Base-by-base conservation (phyloP, 1,140 invertebrate genomes). In the Tyrophagus putrescentiae region DNA sequence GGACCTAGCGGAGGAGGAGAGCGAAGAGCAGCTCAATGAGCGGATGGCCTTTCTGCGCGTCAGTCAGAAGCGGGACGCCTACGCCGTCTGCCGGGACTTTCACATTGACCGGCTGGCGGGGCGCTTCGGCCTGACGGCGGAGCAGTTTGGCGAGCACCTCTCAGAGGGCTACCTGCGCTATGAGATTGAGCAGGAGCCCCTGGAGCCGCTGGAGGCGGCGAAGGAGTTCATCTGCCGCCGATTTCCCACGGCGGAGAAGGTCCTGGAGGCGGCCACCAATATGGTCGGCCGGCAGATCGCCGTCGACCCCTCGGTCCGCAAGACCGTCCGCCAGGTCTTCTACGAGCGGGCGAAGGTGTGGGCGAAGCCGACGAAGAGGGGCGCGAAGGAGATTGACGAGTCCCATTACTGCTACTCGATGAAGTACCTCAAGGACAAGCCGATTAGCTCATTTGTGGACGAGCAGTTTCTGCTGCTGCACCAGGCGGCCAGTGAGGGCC, bases 91-190 rank as follows among this genome's bases (percentile, higher is more conserved):
- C 69, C 74, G 81, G 28, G 84, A 84, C 71, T 84, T 86, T 28
- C 86, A 87, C 23, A 75, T 95, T n/a, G 81, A 69, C 70, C 80
- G 81, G 4, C 77, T 96, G 34, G 85, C 87, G 1, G 87, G 88
- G 69, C 85, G 82, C 63, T 98, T 98, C 75, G 96, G 95, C 64
- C 72, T 99, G n/a, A 84, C 82, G 1, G 88, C 95, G 0, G 87
- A 94, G 69, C 83, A 98, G 69, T 97, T 95, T 73, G 93, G 89
- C 2, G 92, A 98, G 74, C 98, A 99, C 75, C 72, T 98, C 0
- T 78, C 90, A 1, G 93, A 97, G 68, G 93, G 93, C 70, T 98
- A 97, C 73, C 87, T 92, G 68, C 78, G 88, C n/a, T 87, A 97
- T 72, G 93, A 98, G 69, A 87, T 98, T 1, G 89, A 95, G 48